These are phyloP conservation scores for Pelmatolapia mariae DNA, from an alignment of 2,113 vertebrate genomes.

Conservation along the genomic window DNA sequence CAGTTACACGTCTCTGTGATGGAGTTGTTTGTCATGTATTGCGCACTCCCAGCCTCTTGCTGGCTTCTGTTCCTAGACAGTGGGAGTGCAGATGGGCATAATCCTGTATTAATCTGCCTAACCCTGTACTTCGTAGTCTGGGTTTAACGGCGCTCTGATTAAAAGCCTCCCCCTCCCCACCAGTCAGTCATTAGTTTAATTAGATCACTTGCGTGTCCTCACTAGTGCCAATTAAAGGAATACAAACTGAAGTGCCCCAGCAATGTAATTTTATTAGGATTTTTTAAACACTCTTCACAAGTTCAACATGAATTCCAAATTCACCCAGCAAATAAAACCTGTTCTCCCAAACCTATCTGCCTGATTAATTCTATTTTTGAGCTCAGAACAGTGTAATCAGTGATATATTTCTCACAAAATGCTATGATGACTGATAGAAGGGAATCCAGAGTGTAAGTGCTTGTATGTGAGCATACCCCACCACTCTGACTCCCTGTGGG, in stretches of 20 bases:
- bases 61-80: slow-evolving; percentile 28
- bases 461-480: neutral
- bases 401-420: neutral
- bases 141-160: slow-evolving; percentile 28
- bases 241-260: neutral
- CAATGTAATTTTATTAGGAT: neutral
- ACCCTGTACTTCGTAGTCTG: slow-evolving; percentile 24
- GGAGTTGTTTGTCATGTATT: neutral
- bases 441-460: neutral
- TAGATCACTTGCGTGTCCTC: slow-evolving; percentile 9
- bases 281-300: neutral
- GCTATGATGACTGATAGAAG: neutral
- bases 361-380: neutral
- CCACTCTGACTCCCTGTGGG: neutral
- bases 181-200: slow-evolving; percentile 44
- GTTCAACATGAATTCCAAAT: neutral
- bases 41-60: neutral
- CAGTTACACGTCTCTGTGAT: neutral
- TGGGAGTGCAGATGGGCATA: slow-evolving; percentile 34
- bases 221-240: slow-evolving; percentile 37
- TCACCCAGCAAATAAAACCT: neutral
- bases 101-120: slow-evolving; percentile 55
- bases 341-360: neutral
- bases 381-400: neutral
- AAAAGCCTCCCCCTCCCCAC: slow-evolving; percentile 4